Percentiles rank a stretch among this genome's conserved stretches.
These are phyloP conservation scores for Philereme transversata DNA, from an alignment of 2,888 invertebrate genomes.

Conservation along the genomic window DNA sequence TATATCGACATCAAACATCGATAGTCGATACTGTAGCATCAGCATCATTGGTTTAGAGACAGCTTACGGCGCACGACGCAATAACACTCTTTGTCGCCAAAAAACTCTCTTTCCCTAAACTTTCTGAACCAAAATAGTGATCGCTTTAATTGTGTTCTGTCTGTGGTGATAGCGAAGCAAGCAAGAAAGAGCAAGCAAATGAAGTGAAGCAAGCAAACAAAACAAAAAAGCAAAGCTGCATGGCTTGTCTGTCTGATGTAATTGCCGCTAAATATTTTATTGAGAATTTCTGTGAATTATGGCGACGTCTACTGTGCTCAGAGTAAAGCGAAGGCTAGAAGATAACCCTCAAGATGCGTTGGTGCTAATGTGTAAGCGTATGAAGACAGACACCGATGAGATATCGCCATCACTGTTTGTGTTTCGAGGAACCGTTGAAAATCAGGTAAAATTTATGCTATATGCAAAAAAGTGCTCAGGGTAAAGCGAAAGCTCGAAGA, in stretches of 20 bases:
- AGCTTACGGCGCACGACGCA: too few species aligned
- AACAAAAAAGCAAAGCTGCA: too few species aligned
- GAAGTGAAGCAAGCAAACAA: background rate
- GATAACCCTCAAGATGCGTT: constrained; percentile 89
- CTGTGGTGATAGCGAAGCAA: too few species aligned
- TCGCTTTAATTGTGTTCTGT: too few species aligned
- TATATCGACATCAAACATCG: too few species aligned
- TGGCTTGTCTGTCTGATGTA: too few species aligned
- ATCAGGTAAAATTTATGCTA: constrained; percentile 76
- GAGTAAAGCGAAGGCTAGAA: constrained; percentile 89
- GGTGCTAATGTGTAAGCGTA: constrained; percentile 88
- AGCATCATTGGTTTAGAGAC: too few species aligned
- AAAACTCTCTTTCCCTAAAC: too few species aligned
- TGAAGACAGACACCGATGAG: constrained; percentile 82
- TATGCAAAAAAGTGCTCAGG: constrained; percentile 85
- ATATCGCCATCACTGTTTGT: constrained; percentile 86
- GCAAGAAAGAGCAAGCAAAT: too few species aligned
- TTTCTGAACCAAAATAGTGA: too few species aligned
- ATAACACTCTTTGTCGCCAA: too few species aligned
- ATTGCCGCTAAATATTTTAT: background rate
- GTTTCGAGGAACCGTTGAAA: constrained; percentile 88
- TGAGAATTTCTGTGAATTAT: constrained; percentile 47
- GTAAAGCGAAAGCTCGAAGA: constrained; percentile 89
- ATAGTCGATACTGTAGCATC: too few species aligned
- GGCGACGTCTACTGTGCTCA: constrained; percentile 84